Conservation (phyloP, 30 jellyfish, hydroid and myxozoan species). For the Turritopsis rubra region DNA sequence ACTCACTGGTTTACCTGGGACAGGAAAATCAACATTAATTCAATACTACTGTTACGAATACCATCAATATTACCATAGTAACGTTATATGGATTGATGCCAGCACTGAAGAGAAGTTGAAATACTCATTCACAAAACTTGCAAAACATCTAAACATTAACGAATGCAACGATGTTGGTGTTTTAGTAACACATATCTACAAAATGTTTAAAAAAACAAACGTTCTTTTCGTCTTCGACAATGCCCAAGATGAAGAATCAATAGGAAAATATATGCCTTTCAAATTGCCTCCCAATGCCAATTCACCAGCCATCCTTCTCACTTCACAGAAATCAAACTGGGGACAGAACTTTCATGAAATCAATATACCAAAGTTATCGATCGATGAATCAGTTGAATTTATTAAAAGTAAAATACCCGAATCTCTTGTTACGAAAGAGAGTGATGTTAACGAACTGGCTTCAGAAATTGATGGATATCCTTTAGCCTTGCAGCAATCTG, state of each 20-base stretch:
- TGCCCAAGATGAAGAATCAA: slow-evolving; percentile 31
- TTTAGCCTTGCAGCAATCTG: slow-evolving; percentile 50
- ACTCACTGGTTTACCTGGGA: slow-evolving; percentile 49
- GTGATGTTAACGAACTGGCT: slow-evolving; percentile 30
- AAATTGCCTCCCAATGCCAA: slow-evolving; percentile 11
- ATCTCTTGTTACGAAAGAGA: neutral
- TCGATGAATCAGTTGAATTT: slow-evolving; percentile 31
- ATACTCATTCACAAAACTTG: slow-evolving; percentile 26
- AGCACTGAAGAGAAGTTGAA: slow-evolving; percentile 24
- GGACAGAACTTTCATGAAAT: slow-evolving; percentile 17
- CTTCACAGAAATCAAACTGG: slow-evolving; percentile 48
- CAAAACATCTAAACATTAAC: neutral
- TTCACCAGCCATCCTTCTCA: slow-evolving; percentile 33
- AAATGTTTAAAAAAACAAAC: slow-evolving; percentile 3
- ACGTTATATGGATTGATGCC: slow-evolving; percentile 48
- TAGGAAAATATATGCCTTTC: slow-evolving; percentile 18
- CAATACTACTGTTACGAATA: slow-evolving; percentile 35
- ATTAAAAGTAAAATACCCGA: slow-evolving; percentile 4
- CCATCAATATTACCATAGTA: slow-evolving; percentile 17
- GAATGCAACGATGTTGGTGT: neutral
- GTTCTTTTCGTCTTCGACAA: slow-evolving; percentile 45
- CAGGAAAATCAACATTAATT: slow-evolving; percentile 40
- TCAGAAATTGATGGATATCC: slow-evolving; percentile 41
- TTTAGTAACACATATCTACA: neutral
- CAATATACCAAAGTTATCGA: slow-evolving; percentile 22